Conservation (phyloP, 2,888 invertebrate genomes). For the Aleiodes alternator region DNA sequence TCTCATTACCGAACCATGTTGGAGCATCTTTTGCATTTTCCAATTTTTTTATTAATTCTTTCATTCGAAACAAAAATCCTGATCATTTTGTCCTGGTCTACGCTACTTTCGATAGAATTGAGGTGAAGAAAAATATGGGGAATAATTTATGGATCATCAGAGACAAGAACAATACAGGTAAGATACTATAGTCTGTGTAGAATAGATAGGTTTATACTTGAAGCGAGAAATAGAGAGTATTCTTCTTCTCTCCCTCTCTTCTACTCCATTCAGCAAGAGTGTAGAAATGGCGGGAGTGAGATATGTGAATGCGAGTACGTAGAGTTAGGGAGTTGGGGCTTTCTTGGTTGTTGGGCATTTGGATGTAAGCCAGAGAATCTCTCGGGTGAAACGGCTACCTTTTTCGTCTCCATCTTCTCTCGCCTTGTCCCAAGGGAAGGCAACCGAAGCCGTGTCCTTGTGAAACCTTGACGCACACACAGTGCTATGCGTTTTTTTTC, state of each 20-base stretch:
- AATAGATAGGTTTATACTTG: conserved; percentile 16
- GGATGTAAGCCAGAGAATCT: conserved; percentile 67
- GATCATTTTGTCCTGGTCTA: no score
- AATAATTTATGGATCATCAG: conserved; percentile 21
- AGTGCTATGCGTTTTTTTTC: conserved; percentile 16
- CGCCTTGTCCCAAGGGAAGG: conserved; percentile 38
- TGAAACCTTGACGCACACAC: conserved; percentile 21
- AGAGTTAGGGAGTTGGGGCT: conserved; percentile 52
- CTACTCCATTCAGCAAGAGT: not conserved
- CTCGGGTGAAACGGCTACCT: conserved; percentile 65
- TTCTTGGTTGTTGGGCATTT: conserved; percentile 67
- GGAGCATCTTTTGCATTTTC: no score
- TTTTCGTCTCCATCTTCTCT: conserved; percentile 60
- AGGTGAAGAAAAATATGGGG: conserved; percentile 3
- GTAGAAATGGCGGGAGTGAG: conserved; percentile 3
- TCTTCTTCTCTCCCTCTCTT: not conserved
- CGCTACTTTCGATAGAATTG: conserved; percentile 9
- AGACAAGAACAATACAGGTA: conserved; percentile 20
- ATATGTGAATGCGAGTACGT: conserved; percentile 22
- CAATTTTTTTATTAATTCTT: no score
- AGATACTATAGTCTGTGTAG: conserved; percentile 13
- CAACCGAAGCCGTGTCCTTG: conserved; percentile 40
- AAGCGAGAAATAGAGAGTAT: not conserved
- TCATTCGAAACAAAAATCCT: no score
- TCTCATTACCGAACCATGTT: no score